Evolutionary conservation across 2,113 vertebrate genomes (phyloP), one percentile per base, ranked within the genome.

Genomic region (Lepus europaeus): DNA sequence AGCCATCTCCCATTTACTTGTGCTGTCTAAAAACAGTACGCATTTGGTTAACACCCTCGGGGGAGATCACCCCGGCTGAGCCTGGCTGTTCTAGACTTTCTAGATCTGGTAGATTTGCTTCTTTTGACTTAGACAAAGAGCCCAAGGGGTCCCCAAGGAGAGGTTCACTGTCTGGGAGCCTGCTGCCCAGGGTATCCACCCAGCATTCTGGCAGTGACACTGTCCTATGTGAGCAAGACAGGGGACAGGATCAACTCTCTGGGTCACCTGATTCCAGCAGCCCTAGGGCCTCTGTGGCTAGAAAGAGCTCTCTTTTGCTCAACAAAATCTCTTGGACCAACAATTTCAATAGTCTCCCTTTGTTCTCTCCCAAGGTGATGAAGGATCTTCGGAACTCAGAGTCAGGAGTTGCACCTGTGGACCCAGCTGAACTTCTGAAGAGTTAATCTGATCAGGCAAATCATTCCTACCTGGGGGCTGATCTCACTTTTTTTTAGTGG

Each of bases 131-230:
- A 36, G 63, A 16, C 9, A 66, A 17, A 68, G 20, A 91, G 17
- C 20, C 61, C 59, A 85, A 51, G 16, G 23, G 45, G 8, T 9
- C 31, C 39, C 29, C 0, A 17, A 13, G 3, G n/a, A 64, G 16
- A 27, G 9, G n/a, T n/a, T 23, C 31, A 13, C 11, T 64, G 11
- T 6, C 23, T 10, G 8, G 10, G 64, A 5, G 9, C 1, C 29
- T 31, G 23, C 16, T 56, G 6, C 17, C 14, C 33, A n/a, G 11
- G 45, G 17, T 7, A 2, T 13, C 1, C 6, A 8, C 3, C 0
- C 19, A 16, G 39, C 8, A 68, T 63, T 59, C 17, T 9, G 23
- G 1, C 14, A 66, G 56, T 1, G 36, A 33, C 31, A 2, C 25
- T 31, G 7, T 33, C 19, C 27, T 23, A 22, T 56, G 4, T 1